These are phyloP conservation scores for Reinhardtius hippoglossoides DNA, from an alignment of 2,113 vertebrate species.

Conservation along the genomic window DNA sequence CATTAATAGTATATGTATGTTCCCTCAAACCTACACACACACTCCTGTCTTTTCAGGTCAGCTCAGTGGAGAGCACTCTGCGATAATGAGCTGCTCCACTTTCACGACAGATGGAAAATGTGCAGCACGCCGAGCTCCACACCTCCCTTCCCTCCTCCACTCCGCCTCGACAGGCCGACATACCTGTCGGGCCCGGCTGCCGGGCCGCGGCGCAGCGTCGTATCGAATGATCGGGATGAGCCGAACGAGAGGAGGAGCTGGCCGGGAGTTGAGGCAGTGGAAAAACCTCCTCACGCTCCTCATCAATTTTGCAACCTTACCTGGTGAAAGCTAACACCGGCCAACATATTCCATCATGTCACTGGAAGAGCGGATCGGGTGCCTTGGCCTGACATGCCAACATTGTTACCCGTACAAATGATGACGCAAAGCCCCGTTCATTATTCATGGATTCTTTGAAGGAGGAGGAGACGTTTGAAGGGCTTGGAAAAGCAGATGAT, in stretches of 20 bases:
- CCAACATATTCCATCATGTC: slow-evolving; percentile 86
- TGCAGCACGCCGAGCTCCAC: slow-evolving; percentile 58
- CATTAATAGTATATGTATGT: slow-evolving; percentile 34
- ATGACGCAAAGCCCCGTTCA: slow-evolving; percentile 76
- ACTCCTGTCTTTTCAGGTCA: slow-evolving; percentile 78
- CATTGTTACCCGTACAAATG: slow-evolving; percentile 81
- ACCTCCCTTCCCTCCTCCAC: slow-evolving; percentile 57
- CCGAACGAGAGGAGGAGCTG: slow-evolving; percentile 50
- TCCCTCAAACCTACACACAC: slow-evolving; percentile 33
- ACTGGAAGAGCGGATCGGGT: slow-evolving; percentile 81
- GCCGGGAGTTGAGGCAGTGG: slow-evolving; percentile 75
- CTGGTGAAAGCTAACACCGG: slow-evolving; percentile 84
- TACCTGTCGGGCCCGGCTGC: slow-evolving; percentile 9
- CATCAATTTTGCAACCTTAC: slow-evolving; percentile 85
- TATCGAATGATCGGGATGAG: slow-evolving; percentile 77
- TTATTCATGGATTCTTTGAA: slow-evolving; percentile 77
- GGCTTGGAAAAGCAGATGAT: slow-evolving; percentile 47
- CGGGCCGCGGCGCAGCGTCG: slow-evolving; percentile 8
- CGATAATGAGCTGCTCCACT: slow-evolving; percentile 83
- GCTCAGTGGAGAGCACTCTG: slow-evolving; percentile 77
- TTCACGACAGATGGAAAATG: slow-evolving; percentile 86
- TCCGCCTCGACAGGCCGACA: slow-evolving; percentile 27
- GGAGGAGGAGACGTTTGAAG: slow-evolving; percentile 28
- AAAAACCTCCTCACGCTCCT: slow-evolving; percentile 80
- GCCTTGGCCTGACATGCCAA: slow-evolving; percentile 81